Base-by-base conservation (phyloP, 2,888 invertebrate genomes). In the Clivina fossor region DNA sequence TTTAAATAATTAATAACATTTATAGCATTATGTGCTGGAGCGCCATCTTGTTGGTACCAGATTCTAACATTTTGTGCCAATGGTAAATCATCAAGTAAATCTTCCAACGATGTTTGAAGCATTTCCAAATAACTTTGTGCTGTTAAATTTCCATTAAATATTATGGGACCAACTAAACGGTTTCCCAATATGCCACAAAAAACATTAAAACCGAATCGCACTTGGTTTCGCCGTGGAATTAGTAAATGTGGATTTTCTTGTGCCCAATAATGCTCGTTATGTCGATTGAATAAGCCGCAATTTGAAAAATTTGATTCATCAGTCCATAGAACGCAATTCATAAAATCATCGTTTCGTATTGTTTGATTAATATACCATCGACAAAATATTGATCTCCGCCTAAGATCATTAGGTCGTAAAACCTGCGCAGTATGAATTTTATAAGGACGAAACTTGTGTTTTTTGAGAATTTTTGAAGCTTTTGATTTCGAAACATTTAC, bases 151-250 rank as follows among this genome's bases (percentile, higher is more conserved):
- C 22, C 35, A 38, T n/a, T 30, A 28, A 47, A 55, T 11, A 47
- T 48, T 44, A 46, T 33, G 20, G 4, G 15, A 16, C 48, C 56
- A 20, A 56, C 33, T 24, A 56, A 18, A 26, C 19, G 35, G 18
- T 26, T 50, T 11, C 22, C 33, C 28, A 56, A 35, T 35, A 56
- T 50, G 26, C 44, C 43, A 37, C 43, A 56, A 33, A 41, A 56
- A 28, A 50, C 35, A 44, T 50, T 49, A 50, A 50, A 49, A n/a
- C 37, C 49, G 9, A 56, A 35, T 1, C 19, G 28, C 22, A 44
- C 35, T 35, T 43, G 37, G 37, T 35, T 33, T 37, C 35, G 41
- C 4, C 38, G 40, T 56, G 15, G 32, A 30, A 32, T 24, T 3
- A 40, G 8, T 26, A 28, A 9, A 8, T 40, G 32, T 30, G 47